phyloP scores from a whole-genome alignment of 1,140 invertebrate genomes.

The Ceratosolen solmsi region DNA sequence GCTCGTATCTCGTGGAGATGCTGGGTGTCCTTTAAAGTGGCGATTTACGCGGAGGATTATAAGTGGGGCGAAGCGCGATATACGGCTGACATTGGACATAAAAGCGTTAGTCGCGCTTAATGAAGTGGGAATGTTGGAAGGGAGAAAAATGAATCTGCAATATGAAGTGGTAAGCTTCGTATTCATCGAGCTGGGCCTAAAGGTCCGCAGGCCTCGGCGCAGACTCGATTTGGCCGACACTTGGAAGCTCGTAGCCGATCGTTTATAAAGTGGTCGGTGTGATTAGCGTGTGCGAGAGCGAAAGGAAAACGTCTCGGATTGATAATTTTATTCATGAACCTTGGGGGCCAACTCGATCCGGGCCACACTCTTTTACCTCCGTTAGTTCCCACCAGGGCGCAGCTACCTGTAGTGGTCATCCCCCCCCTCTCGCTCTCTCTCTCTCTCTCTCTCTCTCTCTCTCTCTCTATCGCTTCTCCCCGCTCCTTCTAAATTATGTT shows the following conservation, averaged over 20 bases:
- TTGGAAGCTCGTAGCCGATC: background rate
- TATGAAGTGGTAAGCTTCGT: background rate
- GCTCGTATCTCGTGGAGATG: too few relatives aligned
- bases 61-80: background rate
- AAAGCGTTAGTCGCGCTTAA: background rate
- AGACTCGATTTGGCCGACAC: background rate
- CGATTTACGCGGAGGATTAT: too few relatives aligned
- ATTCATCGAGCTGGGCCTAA: background rate
- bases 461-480: slow-evolving; percentile 27
- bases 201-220: background rate
- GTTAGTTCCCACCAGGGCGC: slow-evolving; percentile 69
- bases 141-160: background rate
- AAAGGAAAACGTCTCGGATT: slow-evolving; percentile 55
- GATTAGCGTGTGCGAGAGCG: slow-evolving; percentile 1
- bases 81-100: background rate
- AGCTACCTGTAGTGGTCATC: slow-evolving; percentile 67
- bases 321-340: slow-evolving; percentile 75
- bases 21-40: too few relatives aligned
- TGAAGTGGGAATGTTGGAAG: background rate
- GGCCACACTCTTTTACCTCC: slow-evolving; percentile 54
- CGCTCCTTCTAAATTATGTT: slow-evolving; percentile 73
- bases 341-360: slow-evolving; percentile 62
- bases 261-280: slow-evolving; percentile 17
- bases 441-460: slow-evolving; percentile 59
- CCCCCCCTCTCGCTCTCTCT: background rate